Evolutionary conservation across 2,113 vertebrate genomes (phyloP).

Genomic region (Antennarius striatus): DNA sequence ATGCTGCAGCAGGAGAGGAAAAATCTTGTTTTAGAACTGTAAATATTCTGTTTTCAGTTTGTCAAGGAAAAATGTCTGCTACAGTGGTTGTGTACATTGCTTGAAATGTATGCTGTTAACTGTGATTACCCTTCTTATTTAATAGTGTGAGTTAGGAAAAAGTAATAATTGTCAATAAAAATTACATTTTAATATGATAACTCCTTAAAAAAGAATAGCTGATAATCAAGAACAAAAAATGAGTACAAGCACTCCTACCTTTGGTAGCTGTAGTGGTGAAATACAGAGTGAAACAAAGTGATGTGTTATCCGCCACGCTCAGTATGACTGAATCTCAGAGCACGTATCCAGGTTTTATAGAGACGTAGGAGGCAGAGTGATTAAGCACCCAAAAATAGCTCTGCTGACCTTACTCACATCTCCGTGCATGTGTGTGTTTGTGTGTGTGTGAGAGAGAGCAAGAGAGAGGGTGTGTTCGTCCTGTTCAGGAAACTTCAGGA

Average conservation of each 20-base stretch:
- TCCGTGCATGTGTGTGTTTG: slow-evolving; percentile 55
- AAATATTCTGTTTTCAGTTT: background rate
- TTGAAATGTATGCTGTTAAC: background rate
- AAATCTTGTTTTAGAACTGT: slow-evolving; percentile 2
- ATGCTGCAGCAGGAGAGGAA: slow-evolving; percentile 59
- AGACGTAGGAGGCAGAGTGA: slow-evolving; percentile 20
- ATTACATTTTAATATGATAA: too few relatives aligned
- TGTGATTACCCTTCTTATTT: background rate
- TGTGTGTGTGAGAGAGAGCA: slow-evolving; percentile 50
- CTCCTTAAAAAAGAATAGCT: background rate
- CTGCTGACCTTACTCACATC: slow-evolving; percentile 61
- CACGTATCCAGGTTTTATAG: slow-evolving; percentile 73
- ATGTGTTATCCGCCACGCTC: slow-evolving; percentile 29
- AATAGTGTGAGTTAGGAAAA: background rate
- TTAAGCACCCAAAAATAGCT: slow-evolving; percentile 78
- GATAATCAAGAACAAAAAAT: background rate
- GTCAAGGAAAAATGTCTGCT: background rate
- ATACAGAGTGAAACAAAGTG: slow-evolving; percentile 24
- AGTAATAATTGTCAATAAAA: too few relatives aligned
- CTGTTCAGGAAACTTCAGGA: slow-evolving; percentile 73
- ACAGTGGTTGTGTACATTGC: background rate
- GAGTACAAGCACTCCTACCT: slow-evolving; percentile 51
- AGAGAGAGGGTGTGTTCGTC: slow-evolving; percentile 66
- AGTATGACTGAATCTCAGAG: slow-evolving; percentile 45
- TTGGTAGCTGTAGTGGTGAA: slow-evolving; percentile 21